phyloP scores from a whole-genome alignment of 1,140 invertebrate genomes.

The Leptoteleia sp. region DNA sequence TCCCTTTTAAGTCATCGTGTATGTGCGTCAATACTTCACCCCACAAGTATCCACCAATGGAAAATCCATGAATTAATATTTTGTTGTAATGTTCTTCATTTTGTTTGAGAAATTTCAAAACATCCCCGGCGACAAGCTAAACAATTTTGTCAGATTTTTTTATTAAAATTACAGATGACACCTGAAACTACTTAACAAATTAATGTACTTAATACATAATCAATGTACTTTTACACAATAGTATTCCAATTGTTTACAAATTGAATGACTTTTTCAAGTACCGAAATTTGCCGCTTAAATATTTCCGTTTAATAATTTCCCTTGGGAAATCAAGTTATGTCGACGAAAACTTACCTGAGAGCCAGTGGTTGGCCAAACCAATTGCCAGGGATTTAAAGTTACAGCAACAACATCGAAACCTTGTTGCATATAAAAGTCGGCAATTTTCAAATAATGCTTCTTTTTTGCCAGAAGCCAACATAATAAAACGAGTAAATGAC shows the following conservation, averaged over 20 bases:
- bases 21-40: constrained; percentile 88
- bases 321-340: too few species aligned
- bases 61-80: constrained; percentile 92
- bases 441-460: constrained; percentile 92
- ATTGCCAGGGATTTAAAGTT: constrained; percentile 88
- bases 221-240: too few species aligned
- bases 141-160: constrained; percentile 7
- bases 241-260: too few species aligned
- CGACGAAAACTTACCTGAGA: too few species aligned
- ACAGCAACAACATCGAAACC: constrained; percentile 92
- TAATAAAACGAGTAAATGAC: constrained; percentile 87
- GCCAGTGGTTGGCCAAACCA: constrained; percentile 90
- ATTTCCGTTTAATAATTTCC: too few species aligned
- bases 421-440: constrained; percentile 89
- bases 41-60: constrained; percentile 93
- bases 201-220: too few species aligned
- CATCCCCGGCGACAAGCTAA: constrained; percentile 86
- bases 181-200: too few species aligned
- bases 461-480: constrained; percentile 91
- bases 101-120: constrained; percentile 86
- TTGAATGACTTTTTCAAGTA: too few species aligned
- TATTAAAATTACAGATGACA: neutral
- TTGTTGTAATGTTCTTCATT: constrained; percentile 83
- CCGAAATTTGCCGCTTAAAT: too few species aligned
- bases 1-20: constrained; percentile 83